These are phyloP conservation scores for Himalopsyche phryganea DNA, from an alignment of 1,140 invertebrate species.

Conservation along the genomic window DNA sequence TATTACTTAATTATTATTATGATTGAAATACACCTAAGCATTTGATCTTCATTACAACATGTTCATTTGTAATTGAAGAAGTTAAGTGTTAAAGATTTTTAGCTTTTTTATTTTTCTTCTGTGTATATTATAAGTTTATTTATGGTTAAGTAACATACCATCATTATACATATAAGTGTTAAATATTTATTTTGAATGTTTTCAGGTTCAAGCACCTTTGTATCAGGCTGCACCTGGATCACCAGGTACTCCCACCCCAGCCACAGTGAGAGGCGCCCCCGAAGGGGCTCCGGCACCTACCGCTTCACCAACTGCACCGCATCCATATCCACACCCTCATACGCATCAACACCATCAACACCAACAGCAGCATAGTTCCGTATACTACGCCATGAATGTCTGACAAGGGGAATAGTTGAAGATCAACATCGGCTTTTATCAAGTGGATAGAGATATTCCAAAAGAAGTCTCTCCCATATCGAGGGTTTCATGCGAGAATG, in stretches of 20 bases:
- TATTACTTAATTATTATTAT: no score
- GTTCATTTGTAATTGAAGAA: no score
- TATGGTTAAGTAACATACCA: no score
- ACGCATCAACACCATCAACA: slow-evolving; percentile 42
- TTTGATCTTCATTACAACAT: no score
- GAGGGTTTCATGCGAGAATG: no score
- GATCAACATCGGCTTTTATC: slow-evolving; percentile 32
- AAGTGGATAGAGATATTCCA: background rate
- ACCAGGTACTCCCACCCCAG: slow-evolving; percentile 25
- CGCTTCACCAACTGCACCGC: slow-evolving; percentile 40
- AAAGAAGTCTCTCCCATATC: no score
- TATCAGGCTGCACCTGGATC: slow-evolving; percentile 49
- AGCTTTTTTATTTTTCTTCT: no score
- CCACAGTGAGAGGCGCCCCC: slow-evolving; percentile 39
- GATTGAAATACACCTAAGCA: no score
- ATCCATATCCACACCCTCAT: slow-evolving; percentile 41
- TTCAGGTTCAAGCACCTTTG: slow-evolving; percentile 45
- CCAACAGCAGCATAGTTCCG: slow-evolving; percentile 46
- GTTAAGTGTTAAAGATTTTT: no score
- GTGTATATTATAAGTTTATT: no score
- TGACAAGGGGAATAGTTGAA: slow-evolving; percentile 54
- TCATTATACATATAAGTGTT: no score
- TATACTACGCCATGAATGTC: slow-evolving; percentile 61
- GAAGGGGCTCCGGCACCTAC: slow-evolving; percentile 42
- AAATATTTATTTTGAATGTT: background rate